A percentile compares a stretch with the other conserved stretches of the same genome.
Conservation (phyloP, 2,113 vertebrate species). For the Percina caprodes region DNA sequence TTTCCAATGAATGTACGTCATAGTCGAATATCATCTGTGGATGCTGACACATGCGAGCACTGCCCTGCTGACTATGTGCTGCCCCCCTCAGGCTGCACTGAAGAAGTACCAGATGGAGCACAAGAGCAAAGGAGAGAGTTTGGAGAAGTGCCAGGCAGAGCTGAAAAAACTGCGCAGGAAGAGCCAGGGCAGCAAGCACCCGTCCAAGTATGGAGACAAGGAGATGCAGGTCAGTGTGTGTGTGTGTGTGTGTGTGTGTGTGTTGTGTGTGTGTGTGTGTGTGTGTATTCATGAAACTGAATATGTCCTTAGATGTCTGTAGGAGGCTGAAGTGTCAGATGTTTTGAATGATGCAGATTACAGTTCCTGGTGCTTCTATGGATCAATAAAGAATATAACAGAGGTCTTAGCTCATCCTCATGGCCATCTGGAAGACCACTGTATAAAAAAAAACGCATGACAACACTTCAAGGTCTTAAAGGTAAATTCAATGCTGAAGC, state of each 20-base stretch:
- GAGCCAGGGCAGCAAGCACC: constrained; percentile 98
- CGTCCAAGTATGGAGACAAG: constrained; percentile 96
- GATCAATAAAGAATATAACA: background rate
- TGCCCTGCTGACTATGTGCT: constrained; percentile 53
- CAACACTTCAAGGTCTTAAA: background rate
- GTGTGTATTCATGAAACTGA: background rate
- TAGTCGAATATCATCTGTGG: background rate
- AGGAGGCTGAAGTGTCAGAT: background rate
- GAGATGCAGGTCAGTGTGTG: constrained; percentile 88
- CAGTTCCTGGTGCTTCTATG: background rate
- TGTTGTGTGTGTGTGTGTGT: background rate
- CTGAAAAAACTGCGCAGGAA: constrained; percentile 98
- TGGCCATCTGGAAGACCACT: constrained; percentile 18
- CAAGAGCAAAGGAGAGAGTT: constrained; percentile 92
- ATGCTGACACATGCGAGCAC: background rate
- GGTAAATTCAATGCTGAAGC: no score
- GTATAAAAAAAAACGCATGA: background rate
- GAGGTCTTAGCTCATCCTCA: background rate
- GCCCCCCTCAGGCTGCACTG: constrained; percentile 89
- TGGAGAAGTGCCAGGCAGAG: constrained; percentile 96
- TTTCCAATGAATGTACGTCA: background rate
- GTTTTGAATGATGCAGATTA: background rate
- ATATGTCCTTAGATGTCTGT: background rate
- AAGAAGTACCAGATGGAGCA: constrained; percentile 99
- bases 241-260: constrained; percentile 27